Evolutionary conservation across 2,113 vertebrate species (phyloP), one percentile per base, ranked within the genome.

Genomic region (Microcebus tavaratra): DNA sequence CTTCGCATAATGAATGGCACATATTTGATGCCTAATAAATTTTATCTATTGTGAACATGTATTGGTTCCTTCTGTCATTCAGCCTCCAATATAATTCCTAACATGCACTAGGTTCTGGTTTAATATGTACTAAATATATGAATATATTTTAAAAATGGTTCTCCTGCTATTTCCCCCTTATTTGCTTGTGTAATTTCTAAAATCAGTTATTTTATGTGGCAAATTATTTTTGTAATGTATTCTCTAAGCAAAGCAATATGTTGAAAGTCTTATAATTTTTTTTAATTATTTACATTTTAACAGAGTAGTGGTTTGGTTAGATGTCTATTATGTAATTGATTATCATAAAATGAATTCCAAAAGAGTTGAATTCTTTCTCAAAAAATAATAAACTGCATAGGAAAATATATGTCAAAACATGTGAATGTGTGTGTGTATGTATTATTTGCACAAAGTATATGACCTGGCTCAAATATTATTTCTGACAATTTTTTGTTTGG

Each of bases 131-230:
- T 59, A 3, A 72, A 7, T 91, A 93, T 90, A 81, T 72, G 6
- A 31, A 31, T 84, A 48, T 39, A 9, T 21, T 48, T 96, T 80
- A 92, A 20, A 73, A 67, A 87, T 88, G 75, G 18, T 90, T 96
- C 34, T 83, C 7, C 55, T 17, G 55, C 55, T 1, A 53, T 76
- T 76, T 29, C 11, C 21, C 48, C 5, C 7, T 50, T 34, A 5
- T n/a, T 50, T 91, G 36, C 10, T 18, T 13, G 21, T 3, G 1
- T 31, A 88, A 90, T 42, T 92, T 85, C 75, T 70, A 95, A 93
- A 90, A 91, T 75, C 45, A 82, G 13, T n/a, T 82, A 2, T 79
- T 83, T 83, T 86, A 48, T 90, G 25, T 90, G 27, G 21, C 8
- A 81, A 83, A 85, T 13, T 50, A 1, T 85, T 95, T 91, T 57